phyloP scores from a whole-genome alignment of 2,797 vertebrate species.

The Potorous gilbertii region DNA sequence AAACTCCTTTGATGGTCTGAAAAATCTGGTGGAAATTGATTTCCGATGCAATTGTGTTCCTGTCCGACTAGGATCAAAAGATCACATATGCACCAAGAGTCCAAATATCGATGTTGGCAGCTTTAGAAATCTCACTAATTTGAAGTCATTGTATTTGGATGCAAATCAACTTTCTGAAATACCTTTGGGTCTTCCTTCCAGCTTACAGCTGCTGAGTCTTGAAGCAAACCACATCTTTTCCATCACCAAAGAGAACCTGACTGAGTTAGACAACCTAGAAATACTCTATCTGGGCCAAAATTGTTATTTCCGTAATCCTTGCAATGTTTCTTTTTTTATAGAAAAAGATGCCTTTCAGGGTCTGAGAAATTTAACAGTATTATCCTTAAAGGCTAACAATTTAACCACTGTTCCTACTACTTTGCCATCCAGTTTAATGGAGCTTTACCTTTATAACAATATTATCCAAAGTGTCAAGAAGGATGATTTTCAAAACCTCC shows the following conservation, averaged over 20 bases:
- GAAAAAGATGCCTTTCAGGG: slow-evolving; percentile 88
- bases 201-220: slow-evolving; percentile 91
- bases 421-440: slow-evolving; percentile 89
- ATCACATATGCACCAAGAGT: slow-evolving; percentile 85
- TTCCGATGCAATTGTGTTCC: slow-evolving; percentile 97
- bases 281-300: slow-evolving; percentile 94
- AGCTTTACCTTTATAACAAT: slow-evolving; percentile 96
- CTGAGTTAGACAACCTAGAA: slow-evolving; percentile 88
- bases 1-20: slow-evolving; percentile 87
- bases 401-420: slow-evolving; percentile 89
- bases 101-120: slow-evolving; percentile 85
- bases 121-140: slow-evolving; percentile 86
- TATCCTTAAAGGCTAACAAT: slow-evolving; percentile 95
- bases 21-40: slow-evolving; percentile 93
- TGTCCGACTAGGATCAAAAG: slow-evolving; percentile 90
- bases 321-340: slow-evolving; percentile 90
- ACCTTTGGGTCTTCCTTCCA: slow-evolving; percentile 89
- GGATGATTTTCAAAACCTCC: slow-evolving; percentile 89
- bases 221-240: slow-evolving; percentile 93
- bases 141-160: slow-evolving; percentile 93
- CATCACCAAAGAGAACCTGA: slow-evolving; percentile 88
- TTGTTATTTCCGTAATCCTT: slow-evolving; percentile 96
- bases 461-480: slow-evolving; percentile 86
- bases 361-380: slow-evolving; percentile 87
- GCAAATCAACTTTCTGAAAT: slow-evolving; percentile 92